Base-by-base conservation (phyloP, 2,113 vertebrate species). In the Cardinalis cardinalis region DNA sequence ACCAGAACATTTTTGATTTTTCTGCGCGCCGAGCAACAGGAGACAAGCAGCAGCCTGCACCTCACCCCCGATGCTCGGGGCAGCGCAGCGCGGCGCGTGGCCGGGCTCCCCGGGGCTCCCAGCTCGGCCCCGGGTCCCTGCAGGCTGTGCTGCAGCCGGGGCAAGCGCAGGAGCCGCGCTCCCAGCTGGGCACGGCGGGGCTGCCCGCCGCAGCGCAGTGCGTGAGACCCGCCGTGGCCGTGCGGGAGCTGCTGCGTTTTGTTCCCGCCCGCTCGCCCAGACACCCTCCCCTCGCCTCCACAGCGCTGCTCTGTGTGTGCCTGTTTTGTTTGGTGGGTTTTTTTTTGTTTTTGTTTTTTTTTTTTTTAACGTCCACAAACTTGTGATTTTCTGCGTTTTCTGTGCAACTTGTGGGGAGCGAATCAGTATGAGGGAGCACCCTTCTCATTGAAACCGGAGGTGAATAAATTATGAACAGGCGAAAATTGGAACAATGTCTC, bases 401-500 rank as follows among this genome's bases (percentile, higher is more conserved):
- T 66, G 34, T 40, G 72, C 44, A 28, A 18, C 40, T 90, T 28
- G 68, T 0, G 2, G 81, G 56, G 64, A 63, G 65, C 4, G 5
- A 95, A 88, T 91, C 75, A 61, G 72, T 51, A 68, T 60, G 83
- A 90, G 86, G 78, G 87, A 87, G 81, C 32, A 7, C 77, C 79
- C 79, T 83, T 72, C 88, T 61, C 77, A 75, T 84, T 93, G 77
- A 84, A 91, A 74, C 29, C 19, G n/a, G 94, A 96, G 94, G 94
- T 96, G 95, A 95, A 96, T 95, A 93, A 95, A 95, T 95, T 95
- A 95, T 77, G 90, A 94, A 44, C 83, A 84, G 90, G 87, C 66
- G 73, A 94, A 95, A 95, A 94, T 69, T 88, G 90, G 84, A 95
- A 95, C 93, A 94, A 95, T 96, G 96, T 95, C 94, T 92, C 78